phyloP scores from a whole-genome alignment of 2,113 vertebrate species.

The Carassius gibelio region DNA sequence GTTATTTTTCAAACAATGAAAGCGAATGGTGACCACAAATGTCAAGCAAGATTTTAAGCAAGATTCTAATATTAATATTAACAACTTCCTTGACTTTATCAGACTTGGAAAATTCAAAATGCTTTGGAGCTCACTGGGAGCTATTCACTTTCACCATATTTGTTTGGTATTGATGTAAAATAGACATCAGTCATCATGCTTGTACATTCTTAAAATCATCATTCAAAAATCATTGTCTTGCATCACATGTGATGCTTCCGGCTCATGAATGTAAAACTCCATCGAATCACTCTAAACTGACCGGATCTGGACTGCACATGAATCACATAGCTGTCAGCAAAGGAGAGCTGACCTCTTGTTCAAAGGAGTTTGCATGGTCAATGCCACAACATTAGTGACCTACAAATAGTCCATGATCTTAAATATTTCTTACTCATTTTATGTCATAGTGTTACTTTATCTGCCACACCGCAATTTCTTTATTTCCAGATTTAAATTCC shows the following conservation, averaged over 20 bases:
- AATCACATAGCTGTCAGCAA: conserved; percentile 77
- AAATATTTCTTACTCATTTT: conserved; percentile 72
- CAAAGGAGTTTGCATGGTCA: too few species aligned
- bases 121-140: too few species aligned
- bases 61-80: neutral
- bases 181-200: neutral
- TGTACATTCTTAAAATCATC: conserved; percentile 34
- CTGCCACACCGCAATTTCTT: neutral
- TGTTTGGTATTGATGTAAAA: too few species aligned
- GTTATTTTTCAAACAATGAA: too few species aligned
- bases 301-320: conserved; percentile 71
- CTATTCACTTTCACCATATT: too few species aligned
- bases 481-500: neutral
- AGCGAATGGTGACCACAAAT: too few species aligned
- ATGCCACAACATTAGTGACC: conserved; percentile 22
- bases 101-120: neutral
- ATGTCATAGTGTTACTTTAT: neutral
- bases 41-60: neutral
- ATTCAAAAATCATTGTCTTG: conserved; percentile 70
- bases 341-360: neutral
- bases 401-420: conserved; percentile 57
- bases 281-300: conserved; percentile 86
- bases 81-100: neutral
- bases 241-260: conserved; percentile 71
- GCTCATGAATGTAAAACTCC: conserved; percentile 60